Percentiles rank a stretch among this genome's conserved stretches.
These are phyloP conservation scores for Aurelia sp. DNA, from an alignment of 30 jellyfish, hydroid and myxozoan genomes.

Conservation along the genomic window DNA sequence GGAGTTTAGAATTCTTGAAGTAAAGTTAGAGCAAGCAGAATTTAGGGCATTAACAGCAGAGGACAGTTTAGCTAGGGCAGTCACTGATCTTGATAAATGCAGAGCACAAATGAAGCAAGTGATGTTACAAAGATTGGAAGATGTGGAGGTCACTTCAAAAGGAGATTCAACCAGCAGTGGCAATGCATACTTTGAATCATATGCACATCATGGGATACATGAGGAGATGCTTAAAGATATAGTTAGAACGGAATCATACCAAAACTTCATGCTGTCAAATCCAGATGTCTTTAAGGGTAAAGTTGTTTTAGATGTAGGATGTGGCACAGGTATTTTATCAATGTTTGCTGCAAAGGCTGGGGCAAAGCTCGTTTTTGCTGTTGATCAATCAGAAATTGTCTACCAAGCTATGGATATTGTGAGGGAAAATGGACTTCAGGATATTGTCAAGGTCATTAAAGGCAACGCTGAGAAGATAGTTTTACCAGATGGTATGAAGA, in stretches of 20 bases:
- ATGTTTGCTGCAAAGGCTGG: slow-evolving; percentile 98
- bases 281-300: slow-evolving; percentile 52
- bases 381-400: slow-evolving; percentile 94
- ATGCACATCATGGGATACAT: slow-evolving; percentile 95
- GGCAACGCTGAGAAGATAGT: slow-evolving; percentile 83
- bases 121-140: slow-evolving; percentile 31
- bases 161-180: not conserved
- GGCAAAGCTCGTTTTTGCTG: slow-evolving; percentile 84
- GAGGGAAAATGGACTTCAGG: slow-evolving; percentile 82
- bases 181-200: slow-evolving; percentile 85
- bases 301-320: slow-evolving; percentile 84
- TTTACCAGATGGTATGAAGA: slow-evolving; percentile 37
- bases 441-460: slow-evolving; percentile 53
- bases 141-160: not conserved
- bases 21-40: slow-evolving; percentile 61
- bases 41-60: slow-evolving; percentile 82
- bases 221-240: slow-evolving; percentile 95
- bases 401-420: slow-evolving; percentile 95
- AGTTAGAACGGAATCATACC: slow-evolving; percentile 84
- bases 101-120: slow-evolving; percentile 54
- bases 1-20: slow-evolving; percentile 26
- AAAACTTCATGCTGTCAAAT: slow-evolving; percentile 64
- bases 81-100: slow-evolving; percentile 70
- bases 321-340: slow-evolving; percentile 91
- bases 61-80: slow-evolving; percentile 75